A percentile compares a stretch with the other conserved stretches of the same genome.
These are phyloP conservation scores for Drosophila emarginata DNA, from an alignment of 2,888 invertebrate genomes.

Conservation along the genomic window DNA sequence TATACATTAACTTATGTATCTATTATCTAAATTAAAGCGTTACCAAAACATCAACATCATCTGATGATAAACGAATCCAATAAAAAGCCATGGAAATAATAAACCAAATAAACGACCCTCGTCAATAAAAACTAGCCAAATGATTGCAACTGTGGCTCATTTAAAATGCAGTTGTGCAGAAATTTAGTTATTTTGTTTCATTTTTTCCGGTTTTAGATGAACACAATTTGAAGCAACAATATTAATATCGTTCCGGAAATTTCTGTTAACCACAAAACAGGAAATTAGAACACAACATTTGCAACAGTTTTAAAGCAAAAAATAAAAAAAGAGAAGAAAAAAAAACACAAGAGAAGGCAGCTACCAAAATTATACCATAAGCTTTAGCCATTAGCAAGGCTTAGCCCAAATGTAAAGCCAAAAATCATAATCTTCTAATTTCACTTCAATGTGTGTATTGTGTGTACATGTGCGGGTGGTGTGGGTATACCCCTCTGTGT, in stretches of 20 bases:
- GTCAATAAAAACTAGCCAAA: not conserved
- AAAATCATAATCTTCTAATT: conserved; percentile 73
- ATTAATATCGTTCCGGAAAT: not conserved
- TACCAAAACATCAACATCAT: no score
- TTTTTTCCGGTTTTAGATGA: not conserved
- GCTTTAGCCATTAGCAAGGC: conserved; percentile 65
- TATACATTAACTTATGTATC: no score
- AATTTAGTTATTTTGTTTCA: not conserved
- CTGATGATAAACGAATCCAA: no score
- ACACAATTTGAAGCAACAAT: not conserved
- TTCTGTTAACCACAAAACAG: conserved; percentile 1
- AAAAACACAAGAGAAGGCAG: not conserved
- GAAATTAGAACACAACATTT: not conserved
- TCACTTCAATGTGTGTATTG: conserved; percentile 28
- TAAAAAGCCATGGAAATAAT: no score
- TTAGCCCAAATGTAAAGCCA: conserved; percentile 43
- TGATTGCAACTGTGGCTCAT: not conserved
- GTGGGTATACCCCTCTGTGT: not conserved
- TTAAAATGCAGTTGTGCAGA: not conserved
- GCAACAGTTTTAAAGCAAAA: not conserved
- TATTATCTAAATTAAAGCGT: no score
- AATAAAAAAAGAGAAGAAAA: not conserved
- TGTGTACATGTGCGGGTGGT: conserved; percentile 3
- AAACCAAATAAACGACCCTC: not conserved
- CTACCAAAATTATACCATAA: conserved; percentile 37